Conservation (phyloP, 2,888 invertebrate species). For the Sympetrum striolatum region DNA sequence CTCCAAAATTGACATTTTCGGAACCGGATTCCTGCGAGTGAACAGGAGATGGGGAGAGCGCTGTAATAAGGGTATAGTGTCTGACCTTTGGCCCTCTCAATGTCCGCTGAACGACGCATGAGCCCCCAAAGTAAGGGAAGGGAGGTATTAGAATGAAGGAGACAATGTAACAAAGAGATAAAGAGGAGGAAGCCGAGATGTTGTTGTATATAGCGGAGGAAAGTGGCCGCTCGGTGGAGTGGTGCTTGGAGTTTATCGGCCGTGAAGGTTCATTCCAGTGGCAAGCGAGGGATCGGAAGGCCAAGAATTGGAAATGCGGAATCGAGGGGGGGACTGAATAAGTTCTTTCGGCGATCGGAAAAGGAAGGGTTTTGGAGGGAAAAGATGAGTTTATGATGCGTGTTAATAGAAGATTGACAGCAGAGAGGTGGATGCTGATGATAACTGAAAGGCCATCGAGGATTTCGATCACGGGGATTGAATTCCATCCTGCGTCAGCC, state of each 20-base stretch:
- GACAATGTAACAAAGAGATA: background rate
- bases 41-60: background rate
- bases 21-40: background rate
- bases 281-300: constrained; percentile 11
- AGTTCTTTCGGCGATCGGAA: too few species aligned
- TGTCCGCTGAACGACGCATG: background rate
- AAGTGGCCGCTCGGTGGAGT: background rate
- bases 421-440: too few species aligned
- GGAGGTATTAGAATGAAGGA: background rate
- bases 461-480: too few species aligned
- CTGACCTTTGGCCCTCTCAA: background rate
- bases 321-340: too few species aligned
- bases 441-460: too few species aligned
- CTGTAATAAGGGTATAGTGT: background rate
- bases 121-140: too few species aligned
- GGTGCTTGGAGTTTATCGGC: constrained; percentile 26
- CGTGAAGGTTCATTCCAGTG: constrained; percentile 16
- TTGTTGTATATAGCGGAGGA: background rate
- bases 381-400: too few species aligned
- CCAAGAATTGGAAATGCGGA: too few species aligned
- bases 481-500: too few species aligned
- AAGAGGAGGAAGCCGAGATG: background rate
- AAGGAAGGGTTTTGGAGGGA: background rate
- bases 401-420: too few species aligned
- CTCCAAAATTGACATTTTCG: constrained; percentile 34